Evolutionary conservation across 2,797 vertebrate genomes (phyloP).

Genomic region (Mormyrops attenuatus): DNA sequence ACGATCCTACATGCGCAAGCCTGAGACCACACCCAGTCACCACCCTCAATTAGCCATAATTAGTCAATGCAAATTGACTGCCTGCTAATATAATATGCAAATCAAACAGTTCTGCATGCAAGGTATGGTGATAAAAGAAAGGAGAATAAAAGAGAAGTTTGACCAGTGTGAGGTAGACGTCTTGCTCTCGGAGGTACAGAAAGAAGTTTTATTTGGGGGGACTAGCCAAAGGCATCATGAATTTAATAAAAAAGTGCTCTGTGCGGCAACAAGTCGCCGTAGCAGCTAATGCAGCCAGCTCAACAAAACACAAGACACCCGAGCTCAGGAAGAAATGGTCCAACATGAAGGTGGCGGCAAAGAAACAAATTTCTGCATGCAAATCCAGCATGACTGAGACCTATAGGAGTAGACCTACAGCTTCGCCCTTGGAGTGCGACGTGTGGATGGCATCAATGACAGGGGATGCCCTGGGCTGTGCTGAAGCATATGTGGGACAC

Average conservation of each 20-base stretch:
- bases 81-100: neutral
- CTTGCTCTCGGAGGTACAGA: neutral
- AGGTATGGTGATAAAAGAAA: neutral
- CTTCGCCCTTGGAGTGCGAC: neutral
- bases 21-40: neutral
- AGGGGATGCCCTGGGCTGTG: neutral
- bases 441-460: neutral
- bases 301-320: neutral
- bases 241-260: neutral
- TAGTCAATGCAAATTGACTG: neutral
- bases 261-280: neutral
- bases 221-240: neutral
- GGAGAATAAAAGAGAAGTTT: neutral
- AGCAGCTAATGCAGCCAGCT: neutral
- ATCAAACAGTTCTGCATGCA: neutral
- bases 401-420: neutral
- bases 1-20: neutral
- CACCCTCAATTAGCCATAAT: neutral
- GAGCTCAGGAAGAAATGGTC: neutral
- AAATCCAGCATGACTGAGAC: neutral
- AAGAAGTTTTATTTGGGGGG: neutral
- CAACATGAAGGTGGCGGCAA: neutral
- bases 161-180: neutral
- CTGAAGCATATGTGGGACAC: neutral
- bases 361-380: neutral